Evolutionary conservation across 1,140 invertebrate species (phyloP).

Genomic region (Drosophila pseudoobscura): DNA sequence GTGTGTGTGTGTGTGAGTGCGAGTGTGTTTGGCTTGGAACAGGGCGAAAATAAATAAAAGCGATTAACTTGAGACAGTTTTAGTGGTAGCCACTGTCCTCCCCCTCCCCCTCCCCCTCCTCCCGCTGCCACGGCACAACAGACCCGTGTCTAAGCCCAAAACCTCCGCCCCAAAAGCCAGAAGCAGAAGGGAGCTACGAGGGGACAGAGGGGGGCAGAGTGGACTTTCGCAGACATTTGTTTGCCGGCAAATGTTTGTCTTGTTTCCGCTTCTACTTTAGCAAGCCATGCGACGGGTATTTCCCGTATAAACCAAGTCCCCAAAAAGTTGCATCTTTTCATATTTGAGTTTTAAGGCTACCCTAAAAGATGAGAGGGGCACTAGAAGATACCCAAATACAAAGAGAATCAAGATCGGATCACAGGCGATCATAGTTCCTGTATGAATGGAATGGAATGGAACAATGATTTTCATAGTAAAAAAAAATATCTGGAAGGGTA

Average conservation of each 20-base stretch:
- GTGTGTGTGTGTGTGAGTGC: constrained; percentile 11
- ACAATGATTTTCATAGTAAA: too few relatives aligned
- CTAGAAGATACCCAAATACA: too few relatives aligned
- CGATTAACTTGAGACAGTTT: constrained; percentile 82
- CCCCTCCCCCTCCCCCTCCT: background rate
- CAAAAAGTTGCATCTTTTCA: too few relatives aligned
- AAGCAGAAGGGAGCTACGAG: background rate
- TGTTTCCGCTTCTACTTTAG: too few relatives aligned
- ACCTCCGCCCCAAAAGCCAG: constrained; percentile 2
- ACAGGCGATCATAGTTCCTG: too few relatives aligned
- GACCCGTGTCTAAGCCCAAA: constrained; percentile 28
- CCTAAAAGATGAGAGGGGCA: too few relatives aligned
- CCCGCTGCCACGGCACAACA: background rate
- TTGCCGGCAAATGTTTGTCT: constrained; percentile 29
- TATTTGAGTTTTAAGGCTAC: too few relatives aligned
- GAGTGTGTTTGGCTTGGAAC: constrained; percentile 40
- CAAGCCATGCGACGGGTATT: too few relatives aligned
- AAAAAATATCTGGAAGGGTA: too few relatives aligned
- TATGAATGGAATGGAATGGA: too few relatives aligned
- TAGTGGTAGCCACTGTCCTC: constrained; percentile 63
- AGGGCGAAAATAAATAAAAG: constrained; percentile 80
- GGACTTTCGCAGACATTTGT: constrained; percentile 34
- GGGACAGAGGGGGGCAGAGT: background rate
- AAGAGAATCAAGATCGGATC: too few relatives aligned
- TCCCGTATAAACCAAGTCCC: too few relatives aligned